Percentiles rank a stretch among this genome's conserved stretches.
Conservation (phyloP, 2,113 vertebrate species). For the Corythornis cristatus region DNA sequence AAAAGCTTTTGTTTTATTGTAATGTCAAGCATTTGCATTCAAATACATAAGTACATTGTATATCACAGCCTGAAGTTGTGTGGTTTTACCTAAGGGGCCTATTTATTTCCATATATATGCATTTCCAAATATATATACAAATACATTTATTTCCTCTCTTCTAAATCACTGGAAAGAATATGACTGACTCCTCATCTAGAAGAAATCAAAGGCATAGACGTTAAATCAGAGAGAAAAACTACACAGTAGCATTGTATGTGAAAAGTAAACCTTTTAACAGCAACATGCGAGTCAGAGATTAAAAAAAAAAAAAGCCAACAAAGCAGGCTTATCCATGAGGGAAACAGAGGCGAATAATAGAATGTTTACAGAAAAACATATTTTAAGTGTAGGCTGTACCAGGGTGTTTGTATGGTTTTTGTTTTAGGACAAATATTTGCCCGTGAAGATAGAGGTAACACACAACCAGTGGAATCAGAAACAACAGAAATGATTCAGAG, state of each 20-base stretch:
- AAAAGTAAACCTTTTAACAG: neutral
- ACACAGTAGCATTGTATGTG: neutral
- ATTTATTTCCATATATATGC: neutral
- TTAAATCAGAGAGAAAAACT: neutral
- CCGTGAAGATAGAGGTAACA: neutral
- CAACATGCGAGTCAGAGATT: neutral
- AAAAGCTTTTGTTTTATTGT: neutral
- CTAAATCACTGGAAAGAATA: neutral
- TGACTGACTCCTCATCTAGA: neutral
- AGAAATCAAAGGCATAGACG: neutral
- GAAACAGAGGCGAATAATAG: neutral
- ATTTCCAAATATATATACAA: neutral
- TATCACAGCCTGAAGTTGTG: neutral
- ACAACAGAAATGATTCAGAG: neutral
- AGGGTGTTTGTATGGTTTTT: neutral
- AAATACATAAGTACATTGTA: neutral
- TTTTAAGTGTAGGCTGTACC: neutral
- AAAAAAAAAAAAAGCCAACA: neutral
- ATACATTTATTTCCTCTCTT: neutral
- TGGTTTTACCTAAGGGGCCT: neutral
- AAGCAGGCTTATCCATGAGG: neutral
- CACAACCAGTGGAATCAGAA: neutral
- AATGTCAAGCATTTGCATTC: neutral
- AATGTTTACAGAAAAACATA: neutral
- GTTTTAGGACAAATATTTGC: neutral